A percentile compares a stretch with the other conserved stretches of the same genome.
These are phyloP conservation scores for Agrochola lychnidis DNA, from an alignment of 2,888 invertebrate species.

Conservation along the genomic window DNA sequence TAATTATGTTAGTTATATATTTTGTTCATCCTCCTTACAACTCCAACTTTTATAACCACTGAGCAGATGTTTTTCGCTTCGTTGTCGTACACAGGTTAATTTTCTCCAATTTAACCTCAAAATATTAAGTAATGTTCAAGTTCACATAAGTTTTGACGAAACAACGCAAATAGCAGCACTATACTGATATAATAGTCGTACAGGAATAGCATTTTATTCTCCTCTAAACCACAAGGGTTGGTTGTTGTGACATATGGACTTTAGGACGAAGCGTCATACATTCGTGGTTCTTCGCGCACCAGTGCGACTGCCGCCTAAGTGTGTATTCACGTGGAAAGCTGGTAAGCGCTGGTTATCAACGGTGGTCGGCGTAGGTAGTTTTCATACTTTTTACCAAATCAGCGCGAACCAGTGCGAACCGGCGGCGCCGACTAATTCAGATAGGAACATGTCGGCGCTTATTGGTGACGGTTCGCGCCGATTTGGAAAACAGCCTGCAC, in stretches of 20 bases:
- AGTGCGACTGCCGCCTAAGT: too few species aligned
- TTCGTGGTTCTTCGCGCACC: neutral
- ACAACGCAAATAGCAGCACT: neutral
- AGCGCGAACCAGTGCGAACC: too few species aligned
- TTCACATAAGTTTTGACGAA: neutral
- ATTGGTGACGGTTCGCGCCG: too few species aligned
- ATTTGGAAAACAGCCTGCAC: too few species aligned
- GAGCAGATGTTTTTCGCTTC: neutral
- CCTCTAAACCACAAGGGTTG: neutral
- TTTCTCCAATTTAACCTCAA: neutral
- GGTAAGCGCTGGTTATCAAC: too few species aligned
- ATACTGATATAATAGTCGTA: too few species aligned
- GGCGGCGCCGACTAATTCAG: too few species aligned
- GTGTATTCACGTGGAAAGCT: too few species aligned
- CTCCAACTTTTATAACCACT: neutral
- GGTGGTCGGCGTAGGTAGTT: too few species aligned
- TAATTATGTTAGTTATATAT: neutral
- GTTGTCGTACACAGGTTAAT: too few species aligned
- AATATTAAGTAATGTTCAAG: neutral
- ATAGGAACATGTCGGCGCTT: too few species aligned
- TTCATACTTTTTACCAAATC: too few species aligned
- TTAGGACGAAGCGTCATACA: neutral
- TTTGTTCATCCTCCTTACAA: conserved; percentile 1
- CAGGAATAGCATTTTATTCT: neutral
- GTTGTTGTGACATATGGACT: neutral